Percentiles rank a stretch among this genome's conserved stretches.
These are phyloP conservation scores for Macrosteles quadrilineatus DNA, from an alignment of 1,140 invertebrate species.

Conservation along the genomic window DNA sequence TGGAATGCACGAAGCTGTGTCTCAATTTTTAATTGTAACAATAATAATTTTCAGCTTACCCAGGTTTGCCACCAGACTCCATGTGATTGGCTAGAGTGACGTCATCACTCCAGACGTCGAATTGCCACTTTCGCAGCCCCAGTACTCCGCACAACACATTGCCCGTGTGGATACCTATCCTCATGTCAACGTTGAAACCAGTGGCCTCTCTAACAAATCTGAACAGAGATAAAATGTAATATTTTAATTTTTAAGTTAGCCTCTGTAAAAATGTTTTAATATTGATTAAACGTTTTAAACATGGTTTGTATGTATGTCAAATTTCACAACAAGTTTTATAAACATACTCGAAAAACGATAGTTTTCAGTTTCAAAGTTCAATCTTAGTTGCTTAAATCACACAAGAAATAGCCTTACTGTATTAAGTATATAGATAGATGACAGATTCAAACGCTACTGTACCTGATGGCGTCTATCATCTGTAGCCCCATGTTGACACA, in stretches of 20 bases:
- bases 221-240: conserved; percentile 43
- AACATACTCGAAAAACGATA: too few relatives aligned
- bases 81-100: conserved; percentile 96
- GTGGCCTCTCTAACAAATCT: conserved; percentile 87
- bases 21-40: too few relatives aligned
- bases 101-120: conserved; percentile 98
- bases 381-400: too few relatives aligned
- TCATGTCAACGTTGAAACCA: conserved; percentile 90
- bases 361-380: too few relatives aligned
- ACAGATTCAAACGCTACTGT: too few relatives aligned
- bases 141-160: conserved; percentile 95
- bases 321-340: too few relatives aligned
- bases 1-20: too few relatives aligned
- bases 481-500: conserved; percentile 96
- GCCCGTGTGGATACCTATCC: conserved; percentile 92
- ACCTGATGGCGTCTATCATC: conserved; percentile 96
- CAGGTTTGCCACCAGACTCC: conserved; percentile 93
- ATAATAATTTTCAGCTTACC: too few relatives aligned
- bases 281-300: background rate
- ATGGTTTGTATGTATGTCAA: background rate
- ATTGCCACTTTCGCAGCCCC: conserved; percentile 96
- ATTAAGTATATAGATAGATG: too few relatives aligned
- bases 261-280: background rate
- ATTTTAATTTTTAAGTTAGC: background rate
- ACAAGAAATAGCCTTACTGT: too few relatives aligned